Conservation (phyloP, 1,140 invertebrate genomes). For the Drosophila cardini region DNA sequence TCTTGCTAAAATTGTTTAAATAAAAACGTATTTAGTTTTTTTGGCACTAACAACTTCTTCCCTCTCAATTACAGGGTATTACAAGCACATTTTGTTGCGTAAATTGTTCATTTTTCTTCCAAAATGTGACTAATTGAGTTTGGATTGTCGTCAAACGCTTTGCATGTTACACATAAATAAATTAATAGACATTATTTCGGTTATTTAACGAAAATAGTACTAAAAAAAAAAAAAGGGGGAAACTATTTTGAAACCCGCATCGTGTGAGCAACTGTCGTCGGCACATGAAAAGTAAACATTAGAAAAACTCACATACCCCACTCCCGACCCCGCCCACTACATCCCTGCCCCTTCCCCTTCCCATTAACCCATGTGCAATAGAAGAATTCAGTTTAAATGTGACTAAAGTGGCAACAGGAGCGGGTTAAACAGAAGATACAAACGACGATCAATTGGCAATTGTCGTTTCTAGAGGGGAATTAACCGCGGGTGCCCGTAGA, state of each 20-base stretch:
- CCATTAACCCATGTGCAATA: background rate
- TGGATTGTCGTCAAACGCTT: conserved; percentile 78
- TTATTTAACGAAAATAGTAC: no score
- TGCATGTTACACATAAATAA: conserved; percentile 83
- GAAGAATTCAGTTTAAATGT: conserved; percentile 4
- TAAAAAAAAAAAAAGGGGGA: background rate
- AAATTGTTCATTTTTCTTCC: background rate
- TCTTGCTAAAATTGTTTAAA: no score
- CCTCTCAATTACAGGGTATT: background rate
- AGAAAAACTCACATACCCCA: background rate
- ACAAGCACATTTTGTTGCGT: background rate
- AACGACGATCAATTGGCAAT: conserved; percentile 39
- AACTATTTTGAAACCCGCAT: conserved; percentile 55
- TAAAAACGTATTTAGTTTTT: no score
- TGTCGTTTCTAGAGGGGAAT: conserved; percentile 29
- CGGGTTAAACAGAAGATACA: conserved; percentile 55
- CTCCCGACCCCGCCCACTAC: no score
- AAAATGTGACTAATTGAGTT: conserved; percentile 75
- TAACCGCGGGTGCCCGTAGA: conserved; percentile 68
- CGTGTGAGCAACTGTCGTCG: conserved; percentile 52
- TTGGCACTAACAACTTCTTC: no score
- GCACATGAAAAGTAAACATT: conserved; percentile 60
- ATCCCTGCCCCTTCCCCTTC: background rate
- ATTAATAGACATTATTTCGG: conserved; percentile 57
- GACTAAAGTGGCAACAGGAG: conserved; percentile 54